Evolutionary conservation across 1,140 invertebrate genomes (phyloP), one percentile per base, ranked within the genome.

Genomic region (Gonioctena quinquepunctata): DNA sequence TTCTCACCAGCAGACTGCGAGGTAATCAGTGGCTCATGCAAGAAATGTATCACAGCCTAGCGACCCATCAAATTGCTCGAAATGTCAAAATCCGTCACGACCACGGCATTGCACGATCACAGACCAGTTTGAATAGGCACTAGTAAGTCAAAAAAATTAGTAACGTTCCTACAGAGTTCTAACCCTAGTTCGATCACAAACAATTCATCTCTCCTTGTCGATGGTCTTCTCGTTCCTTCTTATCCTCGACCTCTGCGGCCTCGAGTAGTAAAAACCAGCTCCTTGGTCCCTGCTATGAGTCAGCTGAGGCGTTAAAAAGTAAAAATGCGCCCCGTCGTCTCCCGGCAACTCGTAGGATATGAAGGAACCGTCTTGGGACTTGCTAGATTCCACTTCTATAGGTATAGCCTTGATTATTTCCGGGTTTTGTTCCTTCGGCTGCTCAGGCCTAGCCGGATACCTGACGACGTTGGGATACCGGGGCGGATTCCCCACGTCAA

Each of bases 251-350:
- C 56, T 66, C 21, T 66, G 66, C 13, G 71, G 60, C 77, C 85
- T 57, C 69, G 74, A 77, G 59, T 83, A 86, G 5, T 84, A 66
- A 68, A 83, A 86, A 3, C 74, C 80, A 0, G 78, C 74, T n/a
- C 71, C 76, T 66, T 79, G 79, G 3, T 82, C 81, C 18, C 84
- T 81, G 33, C 83, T 81, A 62, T 84, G 84, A 23, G 85, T 84
- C 3, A 88, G 84, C 77, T 91, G 90, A 1, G 91, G 91, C 42
- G 91, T 91, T 33, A 93, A 80, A 84, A 92, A 92, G 79, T 93
- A 93, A 77, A 93, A 90, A 82, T 92, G 91, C 0, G 90, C 90
- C 1, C 87, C 89, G 42, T 87, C 84, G 54, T 88, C 85, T 0
- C 90, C 90, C 0, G 91, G 91, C 23, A 93, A 79, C 69, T 88